Conservation (phyloP, 1,140 invertebrate species). For the Hycleus cichorii region DNA sequence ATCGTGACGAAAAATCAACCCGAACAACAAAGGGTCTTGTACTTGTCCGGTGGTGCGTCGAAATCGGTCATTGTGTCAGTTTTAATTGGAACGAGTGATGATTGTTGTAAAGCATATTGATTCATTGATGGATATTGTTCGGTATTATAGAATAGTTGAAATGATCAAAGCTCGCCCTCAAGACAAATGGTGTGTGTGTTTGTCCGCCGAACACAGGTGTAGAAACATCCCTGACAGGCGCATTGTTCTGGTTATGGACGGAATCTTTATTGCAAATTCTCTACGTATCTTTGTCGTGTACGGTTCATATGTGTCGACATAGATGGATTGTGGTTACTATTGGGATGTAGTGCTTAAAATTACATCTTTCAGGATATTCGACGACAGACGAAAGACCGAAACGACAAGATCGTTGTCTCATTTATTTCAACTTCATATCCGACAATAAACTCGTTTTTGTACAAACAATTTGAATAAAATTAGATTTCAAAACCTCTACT, state of each 20-base stretch:
- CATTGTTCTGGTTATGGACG: conserved; percentile 18
- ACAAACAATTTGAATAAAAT: no score
- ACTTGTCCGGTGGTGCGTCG: neutral
- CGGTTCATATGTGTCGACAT: conserved; percentile 8
- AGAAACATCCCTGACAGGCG: conserved; percentile 12
- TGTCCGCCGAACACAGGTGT: conserved; percentile 14
- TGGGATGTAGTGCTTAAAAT: neutral
- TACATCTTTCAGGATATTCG: neutral
- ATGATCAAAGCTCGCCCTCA: conserved; percentile 12
- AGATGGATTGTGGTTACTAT: conserved; percentile 2
- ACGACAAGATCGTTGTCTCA: neutral
- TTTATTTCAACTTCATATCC: no score
- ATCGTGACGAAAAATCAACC: no score
- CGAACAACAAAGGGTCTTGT: no score
- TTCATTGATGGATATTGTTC: no score
- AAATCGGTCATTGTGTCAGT: neutral
- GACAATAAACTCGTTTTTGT: no score
- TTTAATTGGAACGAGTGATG: no score
- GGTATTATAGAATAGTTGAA: neutral
- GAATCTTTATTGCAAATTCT: conserved; percentile 20
- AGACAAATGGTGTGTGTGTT: conserved; percentile 11
- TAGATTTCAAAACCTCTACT: no score
- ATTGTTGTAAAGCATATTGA: no score
- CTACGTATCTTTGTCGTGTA: conserved; percentile 11
- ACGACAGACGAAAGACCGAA: neutral